phyloP scores from a whole-genome alignment of 2,113 vertebrate species.

The Desmodus rotundus region DNA sequence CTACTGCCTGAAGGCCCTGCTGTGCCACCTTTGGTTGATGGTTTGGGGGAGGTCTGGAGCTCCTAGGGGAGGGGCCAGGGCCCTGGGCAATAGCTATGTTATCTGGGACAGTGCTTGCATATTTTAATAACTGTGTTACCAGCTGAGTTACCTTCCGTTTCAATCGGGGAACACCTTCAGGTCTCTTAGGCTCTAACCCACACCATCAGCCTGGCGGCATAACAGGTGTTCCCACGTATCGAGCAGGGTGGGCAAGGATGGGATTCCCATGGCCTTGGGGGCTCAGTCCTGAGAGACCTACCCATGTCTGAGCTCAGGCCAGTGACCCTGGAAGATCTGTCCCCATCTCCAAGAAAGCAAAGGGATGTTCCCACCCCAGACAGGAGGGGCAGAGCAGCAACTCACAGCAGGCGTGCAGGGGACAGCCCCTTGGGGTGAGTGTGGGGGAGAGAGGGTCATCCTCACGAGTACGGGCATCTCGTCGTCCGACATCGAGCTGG shows the following conservation, averaged over 20 bases:
- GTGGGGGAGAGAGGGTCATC: conserved; percentile 87
- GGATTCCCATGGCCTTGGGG: not conserved
- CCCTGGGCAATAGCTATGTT: not conserved
- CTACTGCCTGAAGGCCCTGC: not conserved
- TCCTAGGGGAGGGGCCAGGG: not conserved
- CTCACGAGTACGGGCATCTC: conserved; percentile 89
- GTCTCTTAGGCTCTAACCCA: not conserved
- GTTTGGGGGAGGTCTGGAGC: not conserved
- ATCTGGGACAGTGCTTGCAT: not conserved
- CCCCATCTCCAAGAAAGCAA: conserved; percentile 77
- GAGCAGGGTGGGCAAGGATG: not conserved
- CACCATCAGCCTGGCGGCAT: not conserved
- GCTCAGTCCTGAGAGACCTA: not conserved
- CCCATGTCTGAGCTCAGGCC: not conserved
- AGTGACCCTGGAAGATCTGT: not conserved
- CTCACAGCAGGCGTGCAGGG: conserved; percentile 87
- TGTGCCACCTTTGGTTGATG: not conserved
- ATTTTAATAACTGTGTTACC: conserved; percentile 2
- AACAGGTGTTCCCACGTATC: not conserved
- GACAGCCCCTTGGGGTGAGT: conserved; percentile 82
- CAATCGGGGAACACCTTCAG: not conserved
- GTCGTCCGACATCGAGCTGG: conserved; percentile 85
- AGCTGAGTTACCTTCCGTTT: not conserved
- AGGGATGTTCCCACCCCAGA: conserved; percentile 79
- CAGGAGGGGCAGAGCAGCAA: conserved; percentile 80